Conservation (phyloP, 1,140 invertebrate genomes). For the Drosophila hydei region DNA sequence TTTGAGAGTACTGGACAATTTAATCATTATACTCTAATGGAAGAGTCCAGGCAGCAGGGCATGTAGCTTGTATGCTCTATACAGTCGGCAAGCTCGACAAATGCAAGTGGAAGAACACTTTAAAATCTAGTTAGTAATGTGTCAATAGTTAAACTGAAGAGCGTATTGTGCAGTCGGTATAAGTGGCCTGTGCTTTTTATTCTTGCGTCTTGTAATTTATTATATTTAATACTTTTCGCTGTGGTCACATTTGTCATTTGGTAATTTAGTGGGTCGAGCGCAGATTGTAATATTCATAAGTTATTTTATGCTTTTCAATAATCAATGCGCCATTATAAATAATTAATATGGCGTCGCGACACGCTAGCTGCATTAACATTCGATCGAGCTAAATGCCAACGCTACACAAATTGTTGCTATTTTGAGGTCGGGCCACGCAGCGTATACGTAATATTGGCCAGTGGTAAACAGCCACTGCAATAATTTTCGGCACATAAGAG, state of each 20-base stretch:
- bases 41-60: no score
- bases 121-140: no score
- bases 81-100: no score
- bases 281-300: slow-evolving; percentile 38
- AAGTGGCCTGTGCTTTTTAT: no score
- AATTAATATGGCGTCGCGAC: slow-evolving; percentile 34
- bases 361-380: slow-evolving; percentile 14
- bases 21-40: slow-evolving; percentile 5
- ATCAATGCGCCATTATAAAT: slow-evolving; percentile 45
- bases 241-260: slow-evolving; percentile 30
- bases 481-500: slow-evolving; percentile 57
- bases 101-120: no score
- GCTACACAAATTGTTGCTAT: slow-evolving; percentile 9
- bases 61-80: no score
- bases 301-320: slow-evolving; percentile 37
- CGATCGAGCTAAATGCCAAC: slow-evolving; percentile 24
- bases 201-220: slow-evolving; percentile 32
- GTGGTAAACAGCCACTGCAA: slow-evolving; percentile 37
- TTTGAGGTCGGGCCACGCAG: background rate
- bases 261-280: slow-evolving; percentile 33
- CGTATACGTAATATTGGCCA: slow-evolving; percentile 60
- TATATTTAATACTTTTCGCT: slow-evolving; percentile 27
- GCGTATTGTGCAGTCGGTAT: background rate
- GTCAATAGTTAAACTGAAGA: no score
- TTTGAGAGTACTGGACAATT: background rate